A percentile compares a stretch with the other conserved stretches of the same genome.
Conservation (phyloP, 2,888 invertebrate species). For the Aphidoletes aphidimyza region DNA sequence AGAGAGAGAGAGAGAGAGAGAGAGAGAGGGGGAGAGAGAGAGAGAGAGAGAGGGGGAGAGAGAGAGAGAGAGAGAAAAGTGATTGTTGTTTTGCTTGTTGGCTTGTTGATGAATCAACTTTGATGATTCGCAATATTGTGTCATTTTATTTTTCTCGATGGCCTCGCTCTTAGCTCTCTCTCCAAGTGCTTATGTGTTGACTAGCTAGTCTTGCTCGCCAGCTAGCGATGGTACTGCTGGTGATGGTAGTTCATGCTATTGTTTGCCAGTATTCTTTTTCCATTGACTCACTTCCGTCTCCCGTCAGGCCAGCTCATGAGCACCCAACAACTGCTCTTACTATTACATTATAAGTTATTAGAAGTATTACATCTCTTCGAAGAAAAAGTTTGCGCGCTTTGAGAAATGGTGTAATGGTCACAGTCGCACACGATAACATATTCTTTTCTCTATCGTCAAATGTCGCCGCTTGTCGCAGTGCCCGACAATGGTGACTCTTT, state of each 20-base stretch:
- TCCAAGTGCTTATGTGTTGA: neutral
- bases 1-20: neutral
- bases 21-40: neutral
- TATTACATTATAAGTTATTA: constrained; percentile 42
- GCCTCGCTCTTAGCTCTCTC: neutral
- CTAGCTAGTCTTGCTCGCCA: neutral
- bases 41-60: too few relatives aligned
- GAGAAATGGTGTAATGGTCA: constrained; percentile 33
- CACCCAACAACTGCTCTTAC: neutral
- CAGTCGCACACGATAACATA: constrained; percentile 30
- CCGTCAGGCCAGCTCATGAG: neutral
- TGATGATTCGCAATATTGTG: constrained; percentile 38
- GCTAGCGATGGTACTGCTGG: neutral
- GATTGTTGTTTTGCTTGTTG: neutral
- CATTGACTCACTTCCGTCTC: constrained; percentile 24
- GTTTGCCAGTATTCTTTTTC: constrained; percentile 1
- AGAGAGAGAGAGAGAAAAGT: neutral
- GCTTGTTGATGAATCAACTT: constrained; percentile 2
- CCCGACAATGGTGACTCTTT: constrained; percentile 12
- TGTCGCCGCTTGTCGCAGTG: constrained; percentile 9
- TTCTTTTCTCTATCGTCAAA: constrained; percentile 27
- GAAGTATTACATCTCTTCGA: constrained; percentile 17
- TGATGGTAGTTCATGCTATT: neutral
- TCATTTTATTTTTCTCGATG: constrained; percentile 29
- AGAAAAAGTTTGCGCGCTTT: constrained; percentile 33